These are phyloP conservation scores for Coranthus polyacanthus DNA, from an alignment of 2,797 vertebrate species.

Conservation along the genomic window DNA sequence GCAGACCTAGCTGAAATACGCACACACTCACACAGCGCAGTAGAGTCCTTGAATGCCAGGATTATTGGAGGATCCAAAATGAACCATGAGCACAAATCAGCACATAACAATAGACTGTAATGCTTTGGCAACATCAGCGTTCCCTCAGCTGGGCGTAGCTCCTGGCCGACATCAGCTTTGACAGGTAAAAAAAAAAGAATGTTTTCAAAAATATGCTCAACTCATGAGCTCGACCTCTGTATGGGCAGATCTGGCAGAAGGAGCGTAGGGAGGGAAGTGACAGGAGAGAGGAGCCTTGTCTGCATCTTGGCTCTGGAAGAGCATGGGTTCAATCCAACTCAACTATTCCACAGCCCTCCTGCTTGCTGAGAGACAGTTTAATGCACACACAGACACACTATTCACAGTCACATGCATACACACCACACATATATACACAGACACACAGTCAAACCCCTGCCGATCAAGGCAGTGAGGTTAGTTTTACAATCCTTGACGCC, in stretches of 20 bases:
- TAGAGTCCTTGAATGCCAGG: conserved; percentile 24
- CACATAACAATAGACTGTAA: conserved; percentile 45
- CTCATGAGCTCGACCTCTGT: conserved; percentile 30
- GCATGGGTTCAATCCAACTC: conserved; percentile 53
- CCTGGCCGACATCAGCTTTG: conserved; percentile 52
- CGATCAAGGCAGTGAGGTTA: conserved; percentile 53
- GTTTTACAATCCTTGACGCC: conserved; percentile 70
- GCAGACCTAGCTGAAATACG: conserved; percentile 38
- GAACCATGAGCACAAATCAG: conserved; percentile 38
- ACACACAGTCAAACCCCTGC: conserved; percentile 49
- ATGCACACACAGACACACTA: conserved; percentile 43
- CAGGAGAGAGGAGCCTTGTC: conserved; percentile 69
- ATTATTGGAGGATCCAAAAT: conserved; percentile 37
- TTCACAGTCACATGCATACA: conserved; percentile 25
- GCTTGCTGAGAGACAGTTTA: conserved; percentile 41
- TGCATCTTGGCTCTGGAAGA: conserved; percentile 63
- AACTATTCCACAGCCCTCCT: conserved; percentile 43
- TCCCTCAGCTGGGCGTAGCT: conserved; percentile 44
- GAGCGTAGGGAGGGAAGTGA: conserved; percentile 58
- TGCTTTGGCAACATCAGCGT: conserved; percentile 8
- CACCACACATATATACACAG: conserved; percentile 1
- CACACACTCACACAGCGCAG: conserved; percentile 11
- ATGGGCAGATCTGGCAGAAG: conserved; percentile 41
- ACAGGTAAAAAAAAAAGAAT: conserved; percentile 30
- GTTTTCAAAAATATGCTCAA: conserved; percentile 49